These are phyloP conservation scores for Hycleus phaleratus DNA, from an alignment of 1,140 invertebrate genomes.

Conservation along the genomic window DNA sequence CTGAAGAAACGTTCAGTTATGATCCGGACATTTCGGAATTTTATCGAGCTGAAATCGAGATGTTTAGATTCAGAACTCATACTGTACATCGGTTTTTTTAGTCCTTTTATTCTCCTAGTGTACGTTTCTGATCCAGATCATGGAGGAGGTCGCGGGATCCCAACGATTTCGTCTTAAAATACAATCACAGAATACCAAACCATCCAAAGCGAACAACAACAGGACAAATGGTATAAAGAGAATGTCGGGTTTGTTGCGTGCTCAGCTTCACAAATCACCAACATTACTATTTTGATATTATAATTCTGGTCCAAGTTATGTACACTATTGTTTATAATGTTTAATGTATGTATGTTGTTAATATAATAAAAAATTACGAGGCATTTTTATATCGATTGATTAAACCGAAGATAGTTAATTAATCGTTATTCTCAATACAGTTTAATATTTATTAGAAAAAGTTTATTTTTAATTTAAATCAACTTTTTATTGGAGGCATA, in stretches of 20 bases:
- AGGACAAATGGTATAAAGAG: neutral
- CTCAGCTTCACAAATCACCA: constrained; percentile 25
- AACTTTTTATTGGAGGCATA: too few species aligned
- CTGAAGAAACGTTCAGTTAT: too few species aligned
- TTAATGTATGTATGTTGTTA: too few species aligned
- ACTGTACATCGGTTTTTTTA: neutral
- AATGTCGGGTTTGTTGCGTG: constrained; percentile 18
- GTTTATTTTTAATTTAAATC: too few species aligned
- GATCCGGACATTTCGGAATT: neutral
- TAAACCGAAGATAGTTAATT: too few species aligned
- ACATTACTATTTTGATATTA: constrained; percentile 25
- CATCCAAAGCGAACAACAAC: too few species aligned
- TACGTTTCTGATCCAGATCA: constrained; percentile 17
- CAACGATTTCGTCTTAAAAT: neutral
- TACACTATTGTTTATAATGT: constrained; percentile 24
- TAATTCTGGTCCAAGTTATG: constrained; percentile 24
- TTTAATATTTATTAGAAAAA: too few species aligned
- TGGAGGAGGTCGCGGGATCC: constrained; percentile 8
- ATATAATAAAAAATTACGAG: constrained; percentile 26
- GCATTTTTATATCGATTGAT: constrained; percentile 13
- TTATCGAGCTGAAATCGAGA: neutral
- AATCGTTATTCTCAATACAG: too few species aligned
- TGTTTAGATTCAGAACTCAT: constrained; percentile 1
- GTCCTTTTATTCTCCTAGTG: too few species aligned
- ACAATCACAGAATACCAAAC: constrained; percentile 20